Evolutionary conservation across 2,113 vertebrate genomes (phyloP), one percentile per base, ranked within the genome.

Genomic region (Oostethus manadensis): DNA sequence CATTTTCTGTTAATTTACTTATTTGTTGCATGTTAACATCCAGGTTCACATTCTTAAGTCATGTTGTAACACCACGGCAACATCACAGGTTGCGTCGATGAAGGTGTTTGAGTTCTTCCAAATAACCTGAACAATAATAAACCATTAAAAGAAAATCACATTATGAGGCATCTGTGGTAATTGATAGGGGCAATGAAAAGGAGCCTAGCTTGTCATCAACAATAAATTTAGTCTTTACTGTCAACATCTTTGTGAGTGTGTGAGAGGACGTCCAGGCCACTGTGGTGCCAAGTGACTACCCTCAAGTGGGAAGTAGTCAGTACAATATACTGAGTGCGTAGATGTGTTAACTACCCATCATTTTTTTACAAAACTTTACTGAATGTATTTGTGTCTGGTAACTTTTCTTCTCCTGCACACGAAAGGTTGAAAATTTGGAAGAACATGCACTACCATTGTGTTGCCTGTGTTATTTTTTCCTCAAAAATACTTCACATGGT

Each of bases 261-360:
- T 45, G 43, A n/a, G 53, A 43, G 21, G 68, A 66, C 14, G 64
- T 79, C 79, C 51, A 44, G 42, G 61, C 60, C 63, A 22, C 68
- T 73, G 69, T 62, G 79, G 83, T 72, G 81, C 77, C 68, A 58
- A 73, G 26, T 77, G 79, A 73, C 78, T 65, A 73, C 74, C 73
- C 78, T 58, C 10, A 23, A 79, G 70, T 66, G 56, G 35, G n/a
- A n/a, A n/a, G n/a, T n/a, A n/a, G n/a, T n/a, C n/a, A n/a, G n/a
- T 40, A 14, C 60, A 22, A 62, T 40, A 57, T 20, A 51, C 22
- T 49, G 35, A 60, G 0, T 54, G 21, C 60, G 33, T 23, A 9
- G 44, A 62, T 56, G 59, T 57, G 51, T 66, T 48, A 51, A 35
- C 69, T 6, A 6, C 35, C 35, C 35, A 9, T 38, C 0, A 38